Base-by-base conservation (phyloP, 2,888 invertebrate species). In the Criorhina ranunculi region DNA sequence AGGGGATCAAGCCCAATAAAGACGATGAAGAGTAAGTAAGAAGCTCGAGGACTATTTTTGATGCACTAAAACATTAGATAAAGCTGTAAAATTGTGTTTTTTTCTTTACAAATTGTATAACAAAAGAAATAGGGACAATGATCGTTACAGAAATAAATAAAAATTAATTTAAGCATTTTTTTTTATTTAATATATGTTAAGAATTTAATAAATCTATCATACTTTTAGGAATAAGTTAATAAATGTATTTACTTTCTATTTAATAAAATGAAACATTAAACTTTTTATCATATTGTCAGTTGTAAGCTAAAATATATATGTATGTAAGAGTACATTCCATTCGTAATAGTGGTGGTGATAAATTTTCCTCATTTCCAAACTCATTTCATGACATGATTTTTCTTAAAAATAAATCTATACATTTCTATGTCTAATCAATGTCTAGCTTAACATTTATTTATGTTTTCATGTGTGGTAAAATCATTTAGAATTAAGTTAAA, bases 331-430 rank as follows among this genome's bases (percentile, higher is more conserved):
- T 37, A 9, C 37, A 24, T 40, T 40, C 37, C 24, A 57, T 40
- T 12, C 19, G 37, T 40, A 57, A 57, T 19, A 57, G 2, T 12
- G 37, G 57, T 40, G 57, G 57, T 57, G 57, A 19, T 40, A 8
- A 46, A 44, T 60, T 33, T 9, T 15, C 7, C 5, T 15, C 29
- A 33, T 19, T 46, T 11, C 11, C 51, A 73, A 55, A 37, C 1
- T 35, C 55, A 62, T 35, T 35, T 12, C 49, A 70, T 19, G 37
- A 37, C 64, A 73, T 49, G 9, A 15, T 35, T 57, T 29, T 35
- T 17, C 46, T 15, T 31, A 9, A 44, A 19, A 5, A 5, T 7
- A 5, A 2, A 0, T 6, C 9, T 19, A 37, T 6, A 35, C 17
- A 44, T 17, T 12, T 60, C 6, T 31, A n/a, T n/a, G 31, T 60